Evolutionary conservation across 2,797 vertebrate genomes (phyloP), one percentile per base, ranked within the genome.

Genomic region (Trematomus bernacchii): DNA sequence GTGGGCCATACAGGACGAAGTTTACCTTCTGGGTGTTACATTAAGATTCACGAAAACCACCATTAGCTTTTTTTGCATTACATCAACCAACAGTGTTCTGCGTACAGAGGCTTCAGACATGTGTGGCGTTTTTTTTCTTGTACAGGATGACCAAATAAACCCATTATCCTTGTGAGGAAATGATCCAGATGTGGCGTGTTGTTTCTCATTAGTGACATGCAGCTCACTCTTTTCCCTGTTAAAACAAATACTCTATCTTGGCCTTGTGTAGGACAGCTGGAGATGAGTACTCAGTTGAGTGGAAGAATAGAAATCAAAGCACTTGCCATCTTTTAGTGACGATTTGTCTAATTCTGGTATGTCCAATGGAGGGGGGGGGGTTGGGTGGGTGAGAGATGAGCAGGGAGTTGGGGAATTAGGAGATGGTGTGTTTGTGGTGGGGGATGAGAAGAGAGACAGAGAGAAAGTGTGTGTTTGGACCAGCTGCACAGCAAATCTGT

Each of bases 401-500:
- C 70, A 52, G 57, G 74, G 57, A 51, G 72, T 19, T 57, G 37
- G 60, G 42, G 69, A 74, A 54, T 48, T 72, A 30, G 81, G 61
- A 37, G 68, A 33, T 40, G n/a, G 21, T 23, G 66, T 54, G 47
- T 73, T 37, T 37, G 62, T n/a, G 70, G 60, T 27, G 79, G 83
- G 63, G 65, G 67, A 71, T 15, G 47, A 37, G 46, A 19, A 40
- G 62, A 68, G 66, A 83, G 59, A 50, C 71, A 84, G 60, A 71
- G 66, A 30, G 66, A 68, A 80, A 75, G 33, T 37, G 73, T 72
- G 84, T 88, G 86, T 88, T 85, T 89, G 80, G 83, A 91, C 87
- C 91, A 93, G 93, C 87, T 93, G 90, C 91, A 93, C 88, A 88
- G 89, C 89, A 93, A 93, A 93, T 94, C 92, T 94, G 91, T 94